Evolutionary conservation across 2,113 vertebrate species (phyloP).

Genomic region (Upupa epops): DNA sequence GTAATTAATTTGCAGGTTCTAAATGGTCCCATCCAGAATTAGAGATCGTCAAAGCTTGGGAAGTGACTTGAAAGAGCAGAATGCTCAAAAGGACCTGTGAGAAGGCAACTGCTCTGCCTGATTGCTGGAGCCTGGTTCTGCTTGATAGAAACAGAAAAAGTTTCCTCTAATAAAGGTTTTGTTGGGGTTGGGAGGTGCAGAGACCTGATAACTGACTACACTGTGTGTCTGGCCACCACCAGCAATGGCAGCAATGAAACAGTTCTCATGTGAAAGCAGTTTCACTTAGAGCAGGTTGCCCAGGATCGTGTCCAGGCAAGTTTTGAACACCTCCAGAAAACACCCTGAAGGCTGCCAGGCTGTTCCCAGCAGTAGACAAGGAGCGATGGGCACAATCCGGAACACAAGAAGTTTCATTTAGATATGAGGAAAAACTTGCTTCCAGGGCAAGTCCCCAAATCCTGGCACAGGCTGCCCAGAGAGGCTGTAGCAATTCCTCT

Average conservation of each 20-base stretch:
- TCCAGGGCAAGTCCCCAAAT: too few relatives aligned
- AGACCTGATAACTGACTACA: background rate
- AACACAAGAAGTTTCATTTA: too few relatives aligned
- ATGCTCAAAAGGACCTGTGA: background rate
- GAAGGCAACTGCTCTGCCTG: background rate
- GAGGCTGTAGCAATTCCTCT: too few relatives aligned
- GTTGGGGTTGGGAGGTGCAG: background rate
- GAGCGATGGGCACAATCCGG: too few relatives aligned
- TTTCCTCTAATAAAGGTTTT: slow-evolving; percentile 6
- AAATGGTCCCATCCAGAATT: background rate
- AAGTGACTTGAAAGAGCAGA: background rate
- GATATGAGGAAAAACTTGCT: too few relatives aligned
- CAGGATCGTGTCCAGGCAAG: too few relatives aligned
- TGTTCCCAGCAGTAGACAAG: too few relatives aligned
- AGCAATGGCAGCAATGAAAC: background rate
- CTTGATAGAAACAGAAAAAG: background rate
- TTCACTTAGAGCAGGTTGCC: too few relatives aligned
- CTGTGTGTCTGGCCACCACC: background rate
- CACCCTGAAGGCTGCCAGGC: too few relatives aligned
- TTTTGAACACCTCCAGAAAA: too few relatives aligned
- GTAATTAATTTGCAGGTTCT: background rate
- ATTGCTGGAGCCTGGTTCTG: background rate
- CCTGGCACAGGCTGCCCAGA: too few relatives aligned
- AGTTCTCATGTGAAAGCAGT: background rate
- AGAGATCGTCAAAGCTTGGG: background rate